Base-by-base conservation (phyloP, 2,797 vertebrate genomes). In the Parauchenoglanis ngamensis region DNA sequence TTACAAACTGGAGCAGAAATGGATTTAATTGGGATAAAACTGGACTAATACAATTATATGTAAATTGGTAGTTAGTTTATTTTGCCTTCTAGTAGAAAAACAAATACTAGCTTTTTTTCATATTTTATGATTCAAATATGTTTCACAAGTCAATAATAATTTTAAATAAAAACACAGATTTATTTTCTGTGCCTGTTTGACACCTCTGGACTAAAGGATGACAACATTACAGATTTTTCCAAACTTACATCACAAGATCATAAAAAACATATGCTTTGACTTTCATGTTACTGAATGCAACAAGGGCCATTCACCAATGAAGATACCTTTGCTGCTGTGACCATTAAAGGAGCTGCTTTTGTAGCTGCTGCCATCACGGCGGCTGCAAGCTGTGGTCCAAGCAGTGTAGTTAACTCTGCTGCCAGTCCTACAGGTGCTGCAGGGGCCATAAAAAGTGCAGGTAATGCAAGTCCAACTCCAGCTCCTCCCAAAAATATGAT, bases 281-380 rank as follows among this genome's bases (percentile, higher is more conserved):
- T 70, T 68, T 35, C 56, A 19, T 54, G n/a, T 85, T 80, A 88
- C 44, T 88, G 87, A 88, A 88, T 80, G 21, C 76, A 88, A 78
- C 87, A 88, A 56, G 77, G 63, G 2, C 3, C 0, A 59, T n/a
- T 52, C n/a, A 67, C 25, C n/a, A 75, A 7, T 23, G 73, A 57
- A 65, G 46, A n/a, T 23, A 28, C n/a, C 3, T 7, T 46, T 46
- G 3, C 78, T 40, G 25, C 5, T 75, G 72, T 44, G 4, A 46
- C 31, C 19, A 80, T 1, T 49, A 75, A 7, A 56, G 67, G 44
- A 19, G 56, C 56, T 44, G 40, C 67, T 23, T 54, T 88, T 82
- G 56, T 10, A 73, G 5, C 68, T 65, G 31, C 83, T 40, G 67
- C 44, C 0, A 49, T 81, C 57, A 88, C 28, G 0, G 1, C 0